phyloP scores from a whole-genome alignment of 2,888 invertebrate genomes.

The Philaethria dido region DNA sequence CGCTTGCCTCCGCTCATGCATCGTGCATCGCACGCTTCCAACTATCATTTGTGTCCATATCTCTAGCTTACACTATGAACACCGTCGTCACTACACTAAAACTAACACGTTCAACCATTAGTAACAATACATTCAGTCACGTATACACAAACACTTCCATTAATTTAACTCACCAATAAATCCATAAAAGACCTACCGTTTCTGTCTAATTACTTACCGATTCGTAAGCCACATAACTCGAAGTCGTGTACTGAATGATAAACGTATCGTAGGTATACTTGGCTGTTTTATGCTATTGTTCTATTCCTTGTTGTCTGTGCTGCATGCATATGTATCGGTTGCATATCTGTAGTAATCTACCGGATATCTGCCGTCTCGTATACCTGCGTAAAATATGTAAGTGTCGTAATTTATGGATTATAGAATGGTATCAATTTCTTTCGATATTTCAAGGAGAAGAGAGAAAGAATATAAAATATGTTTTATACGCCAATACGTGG shows the following conservation, averaged over 20 bases:
- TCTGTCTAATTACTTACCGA: conserved; percentile 29
- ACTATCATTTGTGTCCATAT: conserved; percentile 60
- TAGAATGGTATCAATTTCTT: background rate
- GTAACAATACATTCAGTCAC: conserved; percentile 30
- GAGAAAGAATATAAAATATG: no score
- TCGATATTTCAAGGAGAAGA: background rate
- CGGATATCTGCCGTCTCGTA: conserved; percentile 22
- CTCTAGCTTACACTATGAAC: conserved; percentile 35
- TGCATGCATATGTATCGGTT: conserved; percentile 42
- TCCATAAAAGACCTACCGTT: conserved; percentile 25
- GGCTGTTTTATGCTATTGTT: conserved; percentile 40
- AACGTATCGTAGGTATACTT: conserved; percentile 38
- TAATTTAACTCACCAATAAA: conserved; percentile 16
- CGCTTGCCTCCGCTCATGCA: conserved; percentile 67
- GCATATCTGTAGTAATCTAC: conserved; percentile 30
- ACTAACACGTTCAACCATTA: conserved; percentile 41
- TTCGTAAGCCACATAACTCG: conserved; percentile 35
- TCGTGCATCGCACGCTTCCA: conserved; percentile 78
- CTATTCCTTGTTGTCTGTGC: conserved; percentile 41
- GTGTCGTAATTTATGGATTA: conserved; percentile 6
- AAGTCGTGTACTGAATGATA: conserved; percentile 42
- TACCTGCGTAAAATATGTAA: conserved; percentile 16
- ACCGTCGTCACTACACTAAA: conserved; percentile 17
- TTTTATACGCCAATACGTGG: no score
- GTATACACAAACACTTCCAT: conserved; percentile 25